Base-by-base conservation (phyloP, 2,113 vertebrate species). In the Etheostoma cragini region DNA sequence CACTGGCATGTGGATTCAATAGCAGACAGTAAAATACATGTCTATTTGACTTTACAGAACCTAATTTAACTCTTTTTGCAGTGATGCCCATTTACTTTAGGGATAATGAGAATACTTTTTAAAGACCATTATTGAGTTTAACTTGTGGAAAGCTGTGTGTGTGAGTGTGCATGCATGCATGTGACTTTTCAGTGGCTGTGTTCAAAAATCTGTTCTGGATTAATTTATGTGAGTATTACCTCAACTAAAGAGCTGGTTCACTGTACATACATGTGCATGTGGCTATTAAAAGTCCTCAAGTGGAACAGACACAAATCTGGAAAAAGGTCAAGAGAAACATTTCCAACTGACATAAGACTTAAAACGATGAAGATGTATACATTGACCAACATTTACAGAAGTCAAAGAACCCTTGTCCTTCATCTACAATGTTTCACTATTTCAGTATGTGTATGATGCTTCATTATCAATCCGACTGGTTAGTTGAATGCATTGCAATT, bases 1-100 rank as follows among this genome's bases (percentile, higher is more conserved):
- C 76, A 46, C 50, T 83, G 82, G 78, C 84, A 93, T 81, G 77
- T 88, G 77, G 81, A 64, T 85, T 60, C 84, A 88, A 88, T 73
- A 85, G 78, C 76, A 83, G 73, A 6, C 67, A 38, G 21, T 82
- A 74, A 84, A 90, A 82, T 62, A 66, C 24, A 60, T 78, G 80
- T 76, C 82, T 73, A 76, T 89, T 85, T 86, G 42, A 88, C 68
- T 83, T 85, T 75, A 74, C 58, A 53, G 64, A 77, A 76, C 84
- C 52, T 64, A 30, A 56, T 64, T 82, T 63, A 72, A 72, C 70
- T 73, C 73, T 69, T 73, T 24, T n/a, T 56, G 67, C 70, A 63
- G 66, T 1, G 76, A 85, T 60, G 6, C 58, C 70, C 4, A 0
- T 87, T 74, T 86, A 52, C 62, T 81, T 58, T 58, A 54, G 46